These are phyloP conservation scores for Philypnodon macrostomus DNA, from an alignment of 2,797 vertebrate species.

Conservation along the genomic window DNA sequence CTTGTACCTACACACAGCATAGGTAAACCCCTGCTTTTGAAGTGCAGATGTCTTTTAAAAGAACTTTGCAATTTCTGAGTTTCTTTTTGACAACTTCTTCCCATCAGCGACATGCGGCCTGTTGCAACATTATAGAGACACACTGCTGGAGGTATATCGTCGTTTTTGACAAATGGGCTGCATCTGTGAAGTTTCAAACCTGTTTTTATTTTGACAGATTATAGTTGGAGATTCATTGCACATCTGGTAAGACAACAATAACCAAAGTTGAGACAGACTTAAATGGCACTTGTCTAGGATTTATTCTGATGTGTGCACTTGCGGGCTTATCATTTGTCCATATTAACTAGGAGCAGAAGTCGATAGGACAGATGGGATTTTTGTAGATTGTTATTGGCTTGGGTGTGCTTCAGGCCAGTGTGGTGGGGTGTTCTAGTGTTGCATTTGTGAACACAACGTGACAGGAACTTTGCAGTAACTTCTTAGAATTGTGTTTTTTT, in stretches of 20 bases:
- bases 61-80: slow-evolving; percentile 77
- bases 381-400: slow-evolving; percentile 13
- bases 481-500: slow-evolving; percentile 63
- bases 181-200: slow-evolving; percentile 29
- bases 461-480: slow-evolving; percentile 54
- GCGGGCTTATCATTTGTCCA: slow-evolving; percentile 16
- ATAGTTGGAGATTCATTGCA: slow-evolving; percentile 13
- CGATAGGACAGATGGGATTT: slow-evolving; percentile 9
- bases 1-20: slow-evolving; percentile 9
- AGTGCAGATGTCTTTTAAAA: slow-evolving; percentile 50
- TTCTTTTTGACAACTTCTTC: slow-evolving; percentile 78
- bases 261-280: slow-evolving; percentile 3
- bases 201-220: slow-evolving; percentile 10
- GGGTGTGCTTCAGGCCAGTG: slow-evolving; percentile 1
- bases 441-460: slow-evolving; percentile 25
- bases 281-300: slow-evolving; percentile 15
- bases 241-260: slow-evolving; percentile 31
- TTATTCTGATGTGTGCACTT: slow-evolving; percentile 13
- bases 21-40: slow-evolving; percentile 2
- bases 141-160: slow-evolving; percentile 26
- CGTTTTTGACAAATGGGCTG: slow-evolving; percentile 39
- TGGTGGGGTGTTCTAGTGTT: slow-evolving; percentile 9
- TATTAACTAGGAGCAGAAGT: slow-evolving; percentile 17
- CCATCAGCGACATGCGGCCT: slow-evolving; percentile 71
- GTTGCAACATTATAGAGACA: slow-evolving; percentile 70